Percentiles rank a stretch among this genome's conserved stretches.
These are phyloP conservation scores for Protonemura montana DNA, from an alignment of 2,888 invertebrate genomes.

Conservation along the genomic window DNA sequence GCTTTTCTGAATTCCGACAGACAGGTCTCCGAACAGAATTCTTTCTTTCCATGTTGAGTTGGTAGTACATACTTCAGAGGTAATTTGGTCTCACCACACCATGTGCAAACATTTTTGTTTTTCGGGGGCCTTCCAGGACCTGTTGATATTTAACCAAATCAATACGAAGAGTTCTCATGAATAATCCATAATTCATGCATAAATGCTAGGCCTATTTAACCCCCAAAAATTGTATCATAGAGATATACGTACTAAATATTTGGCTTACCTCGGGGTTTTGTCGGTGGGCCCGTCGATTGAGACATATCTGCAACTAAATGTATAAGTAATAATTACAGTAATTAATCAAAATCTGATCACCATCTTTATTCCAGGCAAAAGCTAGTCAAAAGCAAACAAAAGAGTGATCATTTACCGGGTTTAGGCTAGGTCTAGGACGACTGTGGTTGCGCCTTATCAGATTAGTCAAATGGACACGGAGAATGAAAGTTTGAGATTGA, in stretches of 20 bases:
- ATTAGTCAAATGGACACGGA: background rate
- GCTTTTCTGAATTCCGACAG: constrained; percentile 88
- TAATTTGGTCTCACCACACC: constrained; percentile 85
- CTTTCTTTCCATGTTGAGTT: constrained; percentile 87
- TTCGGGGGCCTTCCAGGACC: constrained; percentile 81
- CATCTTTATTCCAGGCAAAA: constrained; percentile 1
- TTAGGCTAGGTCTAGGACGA: background rate
- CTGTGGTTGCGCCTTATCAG: background rate
- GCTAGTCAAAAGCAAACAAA: background rate
- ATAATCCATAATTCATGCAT: background rate
- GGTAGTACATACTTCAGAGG: constrained; percentile 87
- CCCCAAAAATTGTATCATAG: background rate
- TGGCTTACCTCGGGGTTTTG: background rate
- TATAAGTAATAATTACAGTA: background rate
- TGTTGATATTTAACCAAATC: constrained; percentile 37
- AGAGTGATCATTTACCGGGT: constrained; percentile 24
- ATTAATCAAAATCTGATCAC: constrained; percentile 17
- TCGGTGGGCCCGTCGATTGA: background rate
- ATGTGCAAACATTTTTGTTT: constrained; percentile 76
- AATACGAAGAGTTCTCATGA: background rate
- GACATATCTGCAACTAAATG: background rate
- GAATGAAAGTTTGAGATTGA: background rate
- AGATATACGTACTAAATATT: background rate
- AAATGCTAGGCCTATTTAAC: background rate
- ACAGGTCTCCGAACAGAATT: constrained; percentile 91